Evolutionary conservation across 1,140 invertebrate species (phyloP).

Genomic region (Hyles vespertilio): DNA sequence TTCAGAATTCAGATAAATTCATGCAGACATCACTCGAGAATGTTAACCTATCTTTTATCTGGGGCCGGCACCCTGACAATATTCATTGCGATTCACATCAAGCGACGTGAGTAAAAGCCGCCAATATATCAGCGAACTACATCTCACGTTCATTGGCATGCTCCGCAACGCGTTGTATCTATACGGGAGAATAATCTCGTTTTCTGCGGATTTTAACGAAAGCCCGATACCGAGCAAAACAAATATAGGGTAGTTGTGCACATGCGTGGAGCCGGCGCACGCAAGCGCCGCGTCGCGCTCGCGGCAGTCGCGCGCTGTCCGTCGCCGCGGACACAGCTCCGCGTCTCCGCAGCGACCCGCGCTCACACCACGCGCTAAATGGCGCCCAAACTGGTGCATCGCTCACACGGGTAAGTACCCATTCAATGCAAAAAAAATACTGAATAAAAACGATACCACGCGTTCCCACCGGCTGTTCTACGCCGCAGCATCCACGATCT

Average conservation of each 20-base stretch:
- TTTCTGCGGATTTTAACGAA: slow-evolving; percentile 45
- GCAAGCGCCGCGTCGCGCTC: slow-evolving; percentile 43
- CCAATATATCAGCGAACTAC: slow-evolving; percentile 33
- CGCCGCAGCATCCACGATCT: slow-evolving; percentile 35
- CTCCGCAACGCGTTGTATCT: slow-evolving; percentile 49
- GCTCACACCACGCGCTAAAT: slow-evolving; percentile 56
- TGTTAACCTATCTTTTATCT: slow-evolving; percentile 5
- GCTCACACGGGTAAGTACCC: slow-evolving; percentile 60
- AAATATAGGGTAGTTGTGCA: slow-evolving; percentile 48
- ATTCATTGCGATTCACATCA: slow-evolving; percentile 30
- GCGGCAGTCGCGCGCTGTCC: slow-evolving; percentile 60
- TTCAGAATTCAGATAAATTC: too few relatives aligned
- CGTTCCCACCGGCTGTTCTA: background rate
- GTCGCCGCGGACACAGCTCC: slow-evolving; percentile 37
- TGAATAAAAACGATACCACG: background rate
- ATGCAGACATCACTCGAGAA: too few relatives aligned
- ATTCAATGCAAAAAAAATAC: slow-evolving; percentile 12
- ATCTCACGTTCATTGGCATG: slow-evolving; percentile 50
- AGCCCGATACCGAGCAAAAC: slow-evolving; percentile 56
- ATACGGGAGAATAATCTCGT: slow-evolving; percentile 54
- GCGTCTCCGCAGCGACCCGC: slow-evolving; percentile 18
- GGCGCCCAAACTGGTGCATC: slow-evolving; percentile 61
- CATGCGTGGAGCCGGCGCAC: slow-evolving; percentile 45
- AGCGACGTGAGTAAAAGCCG: slow-evolving; percentile 40
- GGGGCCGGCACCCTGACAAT: slow-evolving; percentile 13